A percentile compares a stretch with the other conserved stretches of the same genome.
phyloP scores from a whole-genome alignment of 2,797 vertebrate species.

The Petrocephalus schoutedeni region DNA sequence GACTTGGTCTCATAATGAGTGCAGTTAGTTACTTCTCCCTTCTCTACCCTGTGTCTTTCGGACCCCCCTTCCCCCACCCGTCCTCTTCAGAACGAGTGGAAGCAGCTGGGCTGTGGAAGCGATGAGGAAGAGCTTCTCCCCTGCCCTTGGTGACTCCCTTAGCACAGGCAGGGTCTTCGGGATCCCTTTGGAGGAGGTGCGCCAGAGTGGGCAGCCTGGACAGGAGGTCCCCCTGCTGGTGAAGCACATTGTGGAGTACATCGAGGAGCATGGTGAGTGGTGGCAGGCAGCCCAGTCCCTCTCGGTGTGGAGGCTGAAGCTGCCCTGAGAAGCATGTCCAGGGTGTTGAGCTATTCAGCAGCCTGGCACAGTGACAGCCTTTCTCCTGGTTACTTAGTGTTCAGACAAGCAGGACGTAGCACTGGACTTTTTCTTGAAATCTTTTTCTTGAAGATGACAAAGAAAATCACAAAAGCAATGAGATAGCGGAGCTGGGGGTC shows the following conservation, averaged over 20 bases:
- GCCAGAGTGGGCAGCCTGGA: conserved; percentile 82
- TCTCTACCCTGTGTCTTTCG: not conserved
- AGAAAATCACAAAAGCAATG: not conserved
- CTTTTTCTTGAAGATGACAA: not conserved
- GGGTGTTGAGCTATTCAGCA: not conserved
- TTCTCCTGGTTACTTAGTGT: not conserved
- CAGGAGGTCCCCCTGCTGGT: conserved; percentile 91
- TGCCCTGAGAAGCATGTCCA: not conserved
- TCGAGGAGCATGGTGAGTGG: conserved; percentile 91
- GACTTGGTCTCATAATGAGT: not conserved
- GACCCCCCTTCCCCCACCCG: not conserved
- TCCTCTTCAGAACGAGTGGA: conserved; percentile 70
- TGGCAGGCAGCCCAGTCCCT: not conserved
- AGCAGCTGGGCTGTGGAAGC: conserved; percentile 88
- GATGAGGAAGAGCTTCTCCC: conserved; percentile 99
- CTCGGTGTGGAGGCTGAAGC: not conserved
- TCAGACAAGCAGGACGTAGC: not conserved
- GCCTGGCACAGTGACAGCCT: not conserved
- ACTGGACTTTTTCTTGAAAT: not conserved
- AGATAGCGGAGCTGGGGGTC: not conserved
- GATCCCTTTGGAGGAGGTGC: conserved; percentile 92
- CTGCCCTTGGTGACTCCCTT: conserved; percentile 88
- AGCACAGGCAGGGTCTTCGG: conserved; percentile 89
- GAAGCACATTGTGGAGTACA: conserved; percentile 93
- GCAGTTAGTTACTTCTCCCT: not conserved